Base-by-base conservation (phyloP, 2,113 vertebrate genomes). In the Archocentrus centrarchus region DNA sequence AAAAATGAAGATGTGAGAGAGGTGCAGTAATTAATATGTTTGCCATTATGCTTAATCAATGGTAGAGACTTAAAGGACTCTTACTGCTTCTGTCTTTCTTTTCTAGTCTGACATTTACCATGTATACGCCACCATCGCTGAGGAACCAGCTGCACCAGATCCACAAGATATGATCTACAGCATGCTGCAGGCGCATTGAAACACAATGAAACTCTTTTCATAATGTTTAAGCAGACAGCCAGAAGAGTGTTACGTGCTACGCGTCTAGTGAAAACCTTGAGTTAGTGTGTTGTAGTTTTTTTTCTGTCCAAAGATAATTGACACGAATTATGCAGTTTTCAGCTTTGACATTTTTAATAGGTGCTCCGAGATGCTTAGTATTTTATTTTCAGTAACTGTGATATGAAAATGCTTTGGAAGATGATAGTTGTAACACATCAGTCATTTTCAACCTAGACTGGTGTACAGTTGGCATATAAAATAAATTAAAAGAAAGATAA, bases 91-190 rank as follows among this genome's bases (percentile, higher is more conserved):
- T 81, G 1, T 55, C 11, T 81, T 77, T 66, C 18, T 50, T 44
- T 44, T 35, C 32, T 58, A 89, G 78, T 24, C 63, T 27, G 68
- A 63, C 9, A 27, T 50, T 5, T 82, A 89, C 30, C 89, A 92
- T 6, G 0, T 68, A 20, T 94, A 93, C 55, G 14, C n/a, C 35
- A 70, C 32, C 24, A 88, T 93, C 59, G 5, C 83, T 14, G 88
- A 89, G 2, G 30, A 53, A 22, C 81, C 35, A 22, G 24, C 53
- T 59, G 11, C 14, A 47, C 14, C 58, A 50, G 14, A 7, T 18
- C 3, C 47, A 17, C 32, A 5, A 2, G 14, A 78, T 6, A n/a
- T 18, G 2, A 4, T 47, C 15, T 89, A 90, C 55, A 90, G 62
- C 75, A 75, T 60, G 7, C 2, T 86, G 41, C 70, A 88, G 44